Conservation (phyloP, 2,113 vertebrate genomes). For the Pao palembangensis region DNA sequence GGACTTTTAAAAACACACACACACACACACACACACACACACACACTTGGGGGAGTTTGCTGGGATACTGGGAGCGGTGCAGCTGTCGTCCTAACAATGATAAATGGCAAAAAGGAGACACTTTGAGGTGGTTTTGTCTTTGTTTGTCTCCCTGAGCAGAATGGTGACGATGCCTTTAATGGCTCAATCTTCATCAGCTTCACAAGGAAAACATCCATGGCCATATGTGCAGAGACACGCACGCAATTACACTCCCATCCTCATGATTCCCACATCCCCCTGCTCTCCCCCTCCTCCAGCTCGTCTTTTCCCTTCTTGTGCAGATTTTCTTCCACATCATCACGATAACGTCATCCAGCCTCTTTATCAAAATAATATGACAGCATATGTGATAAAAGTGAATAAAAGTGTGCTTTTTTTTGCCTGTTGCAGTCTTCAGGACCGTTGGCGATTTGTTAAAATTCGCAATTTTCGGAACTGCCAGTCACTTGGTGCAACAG, state of each 20-base stretch:
- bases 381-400: background rate
- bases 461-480: too few species aligned
- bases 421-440: too few species aligned
- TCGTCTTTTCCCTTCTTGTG: background rate
- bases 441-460: too few species aligned
- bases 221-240: background rate
- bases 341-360: too few species aligned
- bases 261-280: slow-evolving; percentile 17
- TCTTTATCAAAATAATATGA: background rate
- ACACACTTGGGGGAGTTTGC: slow-evolving; percentile 31
- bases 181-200: slow-evolving; percentile 67
- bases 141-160: slow-evolving; percentile 56
- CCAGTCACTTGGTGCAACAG: too few species aligned
- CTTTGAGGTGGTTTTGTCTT: slow-evolving; percentile 45
- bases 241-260: slow-evolving; percentile 6
- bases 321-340: slow-evolving; percentile 3
- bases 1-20: slow-evolving; percentile 12
- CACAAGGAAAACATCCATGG: slow-evolving; percentile 27
- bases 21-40: background rate
- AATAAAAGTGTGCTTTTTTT: too few species aligned
- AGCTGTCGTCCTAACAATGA: slow-evolving; percentile 58
- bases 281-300: slow-evolving; percentile 5
- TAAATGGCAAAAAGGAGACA: slow-evolving; percentile 44
- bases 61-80: slow-evolving; percentile 37
- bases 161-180: slow-evolving; percentile 63